phyloP scores from a whole-genome alignment of 2,888 invertebrate genomes.

The Yponomeuta malinellus region DNA sequence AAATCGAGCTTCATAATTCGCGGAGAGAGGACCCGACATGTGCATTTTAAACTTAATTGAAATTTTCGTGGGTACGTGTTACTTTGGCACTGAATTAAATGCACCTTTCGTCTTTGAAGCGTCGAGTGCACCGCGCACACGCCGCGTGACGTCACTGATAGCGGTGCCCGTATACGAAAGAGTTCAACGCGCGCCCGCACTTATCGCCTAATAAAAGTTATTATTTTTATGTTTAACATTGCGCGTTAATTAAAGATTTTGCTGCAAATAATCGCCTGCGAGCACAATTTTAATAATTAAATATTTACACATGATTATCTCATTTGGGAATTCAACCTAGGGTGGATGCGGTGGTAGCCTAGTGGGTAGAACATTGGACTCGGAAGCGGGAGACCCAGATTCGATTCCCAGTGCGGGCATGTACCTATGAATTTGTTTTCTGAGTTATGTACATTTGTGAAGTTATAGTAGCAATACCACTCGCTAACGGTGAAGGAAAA shows the following conservation, averaged over 20 bases:
- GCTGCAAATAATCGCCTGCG: background rate
- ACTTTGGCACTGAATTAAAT: conserved; percentile 47
- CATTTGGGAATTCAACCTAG: background rate
- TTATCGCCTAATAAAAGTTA: conserved; percentile 4
- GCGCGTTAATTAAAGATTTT: background rate
- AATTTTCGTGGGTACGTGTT: conserved; percentile 64
- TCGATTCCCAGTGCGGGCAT: too few relatives aligned
- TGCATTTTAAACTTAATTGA: conserved; percentile 65
- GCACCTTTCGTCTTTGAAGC: conserved; percentile 41
- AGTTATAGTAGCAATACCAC: too few relatives aligned
- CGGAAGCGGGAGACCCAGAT: too few relatives aligned
- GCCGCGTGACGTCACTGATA: conserved; percentile 27
- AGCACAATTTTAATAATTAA: background rate
- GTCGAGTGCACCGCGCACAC: conserved; percentile 23
- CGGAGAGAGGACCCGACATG: conserved; percentile 35
- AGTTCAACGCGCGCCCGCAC: conserved; percentile 34
- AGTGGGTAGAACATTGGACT: too few relatives aligned
- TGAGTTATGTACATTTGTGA: too few relatives aligned
- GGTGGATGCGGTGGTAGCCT: background rate
- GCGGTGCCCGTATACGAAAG: conserved; percentile 29
- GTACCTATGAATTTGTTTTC: too few relatives aligned
- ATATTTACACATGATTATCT: background rate
- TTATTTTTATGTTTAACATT: background rate
- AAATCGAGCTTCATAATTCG: conserved; percentile 18
- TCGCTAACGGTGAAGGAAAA: too few relatives aligned